Evolutionary conservation across 2,888 invertebrate species (phyloP), one percentile per base, ranked within the genome.

Genomic region (Teleiodes luculella): DNA sequence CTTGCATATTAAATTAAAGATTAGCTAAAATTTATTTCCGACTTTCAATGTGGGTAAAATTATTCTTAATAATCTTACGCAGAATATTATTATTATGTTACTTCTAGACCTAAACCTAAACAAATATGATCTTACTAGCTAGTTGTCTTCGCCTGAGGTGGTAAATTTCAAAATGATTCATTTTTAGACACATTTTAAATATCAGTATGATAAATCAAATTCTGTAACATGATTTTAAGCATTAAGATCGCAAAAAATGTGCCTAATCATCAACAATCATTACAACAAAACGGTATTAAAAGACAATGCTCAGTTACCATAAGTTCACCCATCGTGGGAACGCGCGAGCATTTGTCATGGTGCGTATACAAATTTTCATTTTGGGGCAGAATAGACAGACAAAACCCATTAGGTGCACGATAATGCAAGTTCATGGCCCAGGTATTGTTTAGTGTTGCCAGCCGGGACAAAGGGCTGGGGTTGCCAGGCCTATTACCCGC

Each of bases 401-500:
- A 79, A 83, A 86, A 83, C 85, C 84, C 86, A 86, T 86, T 86
- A 86, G 80, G 72, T 78, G 71, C 72, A 84, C 83, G 87, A 87
- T 88, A 85, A 86, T 86, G 88, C 88, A 86, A 84, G 83, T 84
- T 87, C 84, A 84, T 77, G 64, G 67, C 57, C 65, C 79, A 86
- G 86, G 87, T 86, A 87, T 88, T 88, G 86, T 87, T 85, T 83
- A 80, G 79, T 80, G 80, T 81, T 78, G 74, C 80, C 76, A 78
- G 66, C 67, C 64, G 62, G 79, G 80, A 83, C 83, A 84, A 83
- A 82, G 80, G 76, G 64, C 63, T 66, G 70, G 77, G 82, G 84
- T 80, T 79, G 78, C 81, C 74, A 41, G 51, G 71, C 77, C 76
- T 83, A 82, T 87, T 86, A 86, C 79, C 57, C 70, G 72, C 67